These are phyloP conservation scores for Euphonia xanthogaster DNA, from an alignment of 2,797 vertebrate species.

Conservation along the genomic window DNA sequence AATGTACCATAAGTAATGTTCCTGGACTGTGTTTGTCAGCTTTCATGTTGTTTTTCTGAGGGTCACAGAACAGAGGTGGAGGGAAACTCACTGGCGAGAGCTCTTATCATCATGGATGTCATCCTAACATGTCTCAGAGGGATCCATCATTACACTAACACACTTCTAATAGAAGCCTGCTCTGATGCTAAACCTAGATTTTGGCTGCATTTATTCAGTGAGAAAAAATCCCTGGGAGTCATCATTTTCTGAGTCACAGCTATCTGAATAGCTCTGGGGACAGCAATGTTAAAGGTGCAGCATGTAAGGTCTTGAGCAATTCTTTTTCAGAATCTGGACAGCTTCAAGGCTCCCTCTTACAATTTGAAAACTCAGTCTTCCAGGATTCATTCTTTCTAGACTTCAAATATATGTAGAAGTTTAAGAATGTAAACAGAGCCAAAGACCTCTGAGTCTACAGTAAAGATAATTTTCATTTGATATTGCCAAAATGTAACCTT, in stretches of 20 bases:
- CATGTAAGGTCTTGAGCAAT: background rate
- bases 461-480: conserved; percentile 6
- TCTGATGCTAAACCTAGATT: background rate
- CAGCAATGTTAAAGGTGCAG: background rate
- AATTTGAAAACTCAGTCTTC: background rate
- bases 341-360: background rate
- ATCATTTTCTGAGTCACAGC: background rate
- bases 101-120: background rate
- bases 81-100: background rate
- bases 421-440: background rate
- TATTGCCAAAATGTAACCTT: background rate
- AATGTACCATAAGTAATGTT: background rate
- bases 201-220: background rate
- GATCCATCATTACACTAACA: background rate
- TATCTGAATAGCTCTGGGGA: background rate
- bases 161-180: background rate
- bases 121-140: background rate
- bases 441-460: background rate
- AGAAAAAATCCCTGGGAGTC: background rate
- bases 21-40: background rate
- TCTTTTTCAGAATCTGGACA: background rate
- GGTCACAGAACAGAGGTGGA: background rate
- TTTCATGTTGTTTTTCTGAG: background rate
- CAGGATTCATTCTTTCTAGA: background rate
- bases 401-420: background rate